Evolutionary conservation across 2,113 vertebrate genomes (phyloP), one percentile per base, ranked within the genome.

Genomic region (Hemibagrus wyckioides): DNA sequence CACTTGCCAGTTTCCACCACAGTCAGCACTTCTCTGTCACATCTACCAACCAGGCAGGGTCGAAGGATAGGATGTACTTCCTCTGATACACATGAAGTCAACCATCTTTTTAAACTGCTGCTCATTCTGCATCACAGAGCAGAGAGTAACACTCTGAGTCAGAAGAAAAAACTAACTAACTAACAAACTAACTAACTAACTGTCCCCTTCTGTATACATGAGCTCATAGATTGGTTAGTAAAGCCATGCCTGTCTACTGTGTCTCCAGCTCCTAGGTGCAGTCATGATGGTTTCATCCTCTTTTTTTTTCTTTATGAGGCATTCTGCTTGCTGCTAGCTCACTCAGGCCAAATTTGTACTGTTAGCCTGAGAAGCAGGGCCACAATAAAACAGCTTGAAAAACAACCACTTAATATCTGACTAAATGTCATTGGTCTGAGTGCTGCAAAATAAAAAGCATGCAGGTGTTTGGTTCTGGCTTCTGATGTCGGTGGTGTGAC

Each of bases 401-500:
- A 65, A 65, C 19, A 56, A 36, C 80, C 50, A 48, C 54, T 82
- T 75, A 82, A 82, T 61, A 81, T 87, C 50, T 33, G 41, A 48
- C 54, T 28, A 69, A 82, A 77, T 56, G 48, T 44, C 54, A 59
- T 7, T 39, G 19, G n/a, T 56, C n/a, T 54, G 48, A 59, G 63
- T 77, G 9, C n/a, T 50, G 56, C 21, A 10, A 82, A 82, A 87
- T 39, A 83, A 87, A 71, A 65, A 83, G 25, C 19, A 82, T n/a
- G 39, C 57, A 61, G 67, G 80, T 82, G 54, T 81, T 82, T 59
- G 52, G 39, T 71, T 48, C 63, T 65, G 54, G 21, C 36, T 75
- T 23, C 56, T 63, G 86, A 87, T 75, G 67, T 83, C 54, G 63
- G 80, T 36, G 7, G 30, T 76, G 86, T 87, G 80, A 19, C 86